These are phyloP conservation scores for Helleia helle DNA, from an alignment of 2,888 invertebrate genomes.

Conservation along the genomic window DNA sequence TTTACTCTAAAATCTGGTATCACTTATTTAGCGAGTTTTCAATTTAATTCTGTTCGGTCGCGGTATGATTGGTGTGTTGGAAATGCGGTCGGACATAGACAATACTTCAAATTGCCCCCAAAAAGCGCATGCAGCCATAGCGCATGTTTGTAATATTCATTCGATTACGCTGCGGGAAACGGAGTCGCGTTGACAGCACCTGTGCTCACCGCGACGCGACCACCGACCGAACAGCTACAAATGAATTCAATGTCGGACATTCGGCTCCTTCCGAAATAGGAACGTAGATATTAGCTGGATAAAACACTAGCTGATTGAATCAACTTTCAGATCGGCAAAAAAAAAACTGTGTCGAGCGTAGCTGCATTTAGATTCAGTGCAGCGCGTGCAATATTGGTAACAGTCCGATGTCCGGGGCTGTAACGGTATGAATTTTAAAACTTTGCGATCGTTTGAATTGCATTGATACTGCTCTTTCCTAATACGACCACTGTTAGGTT, in stretches of 20 bases:
- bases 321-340: slow-evolving; percentile 31
- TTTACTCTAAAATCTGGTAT: slow-evolving; percentile 37
- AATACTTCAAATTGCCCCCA: slow-evolving; percentile 43
- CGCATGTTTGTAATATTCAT: slow-evolving; percentile 71
- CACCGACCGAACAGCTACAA: slow-evolving; percentile 23
- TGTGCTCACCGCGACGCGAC: slow-evolving; percentile 32
- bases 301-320: slow-evolving; percentile 31
- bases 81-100: slow-evolving; percentile 32
- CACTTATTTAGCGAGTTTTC: slow-evolving; percentile 31
- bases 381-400: slow-evolving; percentile 49
- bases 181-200: slow-evolving; percentile 60
- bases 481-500: too few species aligned
- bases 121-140: slow-evolving; percentile 57
- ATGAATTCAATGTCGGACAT: slow-evolving; percentile 41
- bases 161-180: slow-evolving; percentile 65
- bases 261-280: slow-evolving; percentile 43
- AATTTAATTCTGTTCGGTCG: slow-evolving; percentile 19
- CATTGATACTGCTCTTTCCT: slow-evolving; percentile 32
- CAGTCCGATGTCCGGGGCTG: slow-evolving; percentile 41
- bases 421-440: slow-evolving; percentile 54
- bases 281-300: slow-evolving; percentile 50
- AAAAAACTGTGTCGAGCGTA: slow-evolving; percentile 31
- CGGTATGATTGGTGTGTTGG: slow-evolving; percentile 22
- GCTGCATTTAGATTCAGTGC: slow-evolving; percentile 51
- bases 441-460: slow-evolving; percentile 37